phyloP scores from a whole-genome alignment of 2,113 vertebrate genomes.

The Odontophorus gujanensis region DNA sequence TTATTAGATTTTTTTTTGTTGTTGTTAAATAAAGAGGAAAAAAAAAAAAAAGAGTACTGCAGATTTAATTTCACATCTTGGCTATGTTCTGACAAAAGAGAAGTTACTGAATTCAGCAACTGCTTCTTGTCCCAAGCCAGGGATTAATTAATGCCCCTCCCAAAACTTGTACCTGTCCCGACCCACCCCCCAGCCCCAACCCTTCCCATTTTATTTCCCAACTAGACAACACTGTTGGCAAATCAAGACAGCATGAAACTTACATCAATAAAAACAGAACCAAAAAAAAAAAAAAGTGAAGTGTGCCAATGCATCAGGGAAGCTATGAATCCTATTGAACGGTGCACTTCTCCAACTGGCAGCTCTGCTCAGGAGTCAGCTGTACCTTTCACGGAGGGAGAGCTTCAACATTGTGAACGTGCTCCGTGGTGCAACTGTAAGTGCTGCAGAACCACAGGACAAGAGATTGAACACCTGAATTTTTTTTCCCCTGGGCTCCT shows the following conservation, averaged over 20 bases:
- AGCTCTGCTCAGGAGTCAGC: background rate
- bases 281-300: background rate
- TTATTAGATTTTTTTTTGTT: constrained; percentile 70
- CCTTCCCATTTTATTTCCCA: constrained; percentile 61
- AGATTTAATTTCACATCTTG: constrained; percentile 80
- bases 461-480: background rate
- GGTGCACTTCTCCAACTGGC: background rate
- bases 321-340: background rate
- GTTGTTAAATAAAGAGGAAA: constrained; percentile 70
- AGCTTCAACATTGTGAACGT: background rate
- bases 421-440: background rate
- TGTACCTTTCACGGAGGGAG: background rate
- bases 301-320: background rate
- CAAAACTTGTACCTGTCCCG: constrained; percentile 25
- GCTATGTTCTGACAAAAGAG: constrained; percentile 76
- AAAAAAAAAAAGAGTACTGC: constrained; percentile 52
- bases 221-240: constrained; percentile 73
- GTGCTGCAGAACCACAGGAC: constrained; percentile 36
- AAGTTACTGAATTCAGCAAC: constrained; percentile 64
- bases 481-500: background rate
- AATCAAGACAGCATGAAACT: constrained; percentile 73
- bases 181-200: constrained; percentile 20
- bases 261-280: constrained; percentile 62
- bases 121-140: constrained; percentile 70
- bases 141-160: constrained; percentile 74